phyloP scores from a whole-genome alignment of 2,113 vertebrate genomes.

The Piaya cayana region DNA sequence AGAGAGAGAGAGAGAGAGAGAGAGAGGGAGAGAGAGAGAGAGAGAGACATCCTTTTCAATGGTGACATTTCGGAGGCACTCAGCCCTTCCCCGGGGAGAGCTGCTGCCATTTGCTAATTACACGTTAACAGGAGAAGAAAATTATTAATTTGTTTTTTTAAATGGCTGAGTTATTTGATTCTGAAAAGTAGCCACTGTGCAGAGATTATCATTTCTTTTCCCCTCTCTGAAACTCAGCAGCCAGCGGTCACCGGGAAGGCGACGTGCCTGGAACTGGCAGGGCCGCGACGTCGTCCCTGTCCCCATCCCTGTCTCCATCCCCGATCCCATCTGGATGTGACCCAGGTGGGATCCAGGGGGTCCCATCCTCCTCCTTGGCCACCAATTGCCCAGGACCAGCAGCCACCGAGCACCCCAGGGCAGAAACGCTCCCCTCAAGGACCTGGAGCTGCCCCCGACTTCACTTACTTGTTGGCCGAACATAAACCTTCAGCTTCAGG shows the following conservation, averaged over 20 bases:
- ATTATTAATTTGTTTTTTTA: slow-evolving; percentile 73
- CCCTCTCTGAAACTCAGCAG: background rate
- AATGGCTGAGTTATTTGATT: slow-evolving; percentile 55
- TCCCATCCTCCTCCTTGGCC: fast-evolving
- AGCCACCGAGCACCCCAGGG: fast-evolving
- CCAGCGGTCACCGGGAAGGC: background rate
- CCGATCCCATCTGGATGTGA: no score
- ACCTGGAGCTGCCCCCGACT: no score
- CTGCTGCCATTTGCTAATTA: slow-evolving; percentile 67
- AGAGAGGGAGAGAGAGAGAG: no score
- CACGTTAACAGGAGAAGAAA: slow-evolving; percentile 66
- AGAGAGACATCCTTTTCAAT: slow-evolving; percentile 17
- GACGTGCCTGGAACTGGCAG: no score
- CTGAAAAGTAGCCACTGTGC: slow-evolving; percentile 10
- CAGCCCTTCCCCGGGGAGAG: slow-evolving; percentile 47
- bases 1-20: no score
- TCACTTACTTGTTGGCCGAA: slow-evolving; percentile 86
- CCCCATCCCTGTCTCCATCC: no score
- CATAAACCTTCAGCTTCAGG: slow-evolving; percentile 92
- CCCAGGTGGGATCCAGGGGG: background rate
- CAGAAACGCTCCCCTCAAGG: background rate
- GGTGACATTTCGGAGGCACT: slow-evolving; percentile 28
- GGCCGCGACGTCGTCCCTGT: background rate
- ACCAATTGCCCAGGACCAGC: background rate
- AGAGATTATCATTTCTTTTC: background rate